These are phyloP conservation scores for Loxodonta africana DNA, from an alignment of 2,113 vertebrate species.

Conservation along the genomic window DNA sequence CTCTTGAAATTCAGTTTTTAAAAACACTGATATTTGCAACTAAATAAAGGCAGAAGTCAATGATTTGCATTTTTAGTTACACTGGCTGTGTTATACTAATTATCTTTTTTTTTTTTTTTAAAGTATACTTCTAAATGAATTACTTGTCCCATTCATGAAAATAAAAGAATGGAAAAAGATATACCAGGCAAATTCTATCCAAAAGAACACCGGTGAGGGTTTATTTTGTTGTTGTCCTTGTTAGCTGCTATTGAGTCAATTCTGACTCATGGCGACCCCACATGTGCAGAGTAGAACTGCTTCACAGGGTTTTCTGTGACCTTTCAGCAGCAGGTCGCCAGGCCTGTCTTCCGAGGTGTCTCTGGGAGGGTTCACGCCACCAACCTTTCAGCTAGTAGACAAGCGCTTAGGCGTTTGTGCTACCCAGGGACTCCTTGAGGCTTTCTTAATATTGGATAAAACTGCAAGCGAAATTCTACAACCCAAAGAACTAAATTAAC, in stretches of 20 bases:
- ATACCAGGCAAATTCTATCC: background rate
- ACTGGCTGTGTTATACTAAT: background rate
- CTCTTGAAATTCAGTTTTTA: constrained; percentile 20
- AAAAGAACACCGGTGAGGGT: background rate
- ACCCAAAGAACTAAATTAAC: constrained; percentile 4
- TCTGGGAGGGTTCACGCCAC: too few relatives aligned
- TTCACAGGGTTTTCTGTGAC: too few relatives aligned
- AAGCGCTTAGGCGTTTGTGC: too few relatives aligned
- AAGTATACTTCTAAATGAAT: too few relatives aligned
- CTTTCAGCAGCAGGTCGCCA: too few relatives aligned
- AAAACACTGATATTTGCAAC: background rate
- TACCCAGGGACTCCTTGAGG: background rate
- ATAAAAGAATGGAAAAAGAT: background rate
- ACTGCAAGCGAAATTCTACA: background rate
- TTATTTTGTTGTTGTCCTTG: background rate
- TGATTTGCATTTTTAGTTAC: background rate
- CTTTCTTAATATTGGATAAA: background rate
- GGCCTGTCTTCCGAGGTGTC: too few relatives aligned
- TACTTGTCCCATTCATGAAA: background rate
- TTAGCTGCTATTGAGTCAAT: too few relatives aligned
- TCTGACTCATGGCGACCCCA: too few relatives aligned
- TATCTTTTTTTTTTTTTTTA: background rate
- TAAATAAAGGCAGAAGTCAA: constrained; percentile 10
- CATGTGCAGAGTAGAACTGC: too few relatives aligned
- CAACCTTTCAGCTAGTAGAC: too few relatives aligned